Base-by-base conservation (phyloP, 2,797 vertebrate species). In the Ibycter americanus region DNA sequence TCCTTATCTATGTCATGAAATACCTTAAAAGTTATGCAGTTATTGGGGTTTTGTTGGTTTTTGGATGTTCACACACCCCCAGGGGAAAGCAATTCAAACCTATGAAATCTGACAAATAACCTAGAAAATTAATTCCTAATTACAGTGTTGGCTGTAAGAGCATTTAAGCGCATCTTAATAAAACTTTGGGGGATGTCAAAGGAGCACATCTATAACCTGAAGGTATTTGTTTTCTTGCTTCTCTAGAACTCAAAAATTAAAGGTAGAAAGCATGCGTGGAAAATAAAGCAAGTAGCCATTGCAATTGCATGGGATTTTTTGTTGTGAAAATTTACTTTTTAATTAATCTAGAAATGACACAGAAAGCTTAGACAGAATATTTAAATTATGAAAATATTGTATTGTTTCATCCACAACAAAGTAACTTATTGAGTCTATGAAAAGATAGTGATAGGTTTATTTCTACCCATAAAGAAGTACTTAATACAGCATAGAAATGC, bases 1-100 rank as follows among this genome's bases (percentile, higher is more conserved):
- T 44, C 19, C 21, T 79, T 61, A 32, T 63, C 25, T 63, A 12
- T 56, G 6, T 55, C 81, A 62, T 44, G 11, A 89, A 94, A 91
- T 77, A 54, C n/a, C 29, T 72, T 83, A 72, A 84, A 82, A 89
- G 65, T 89, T 19, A 72, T 52, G 66, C 3, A 65, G 12, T 63
- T 83, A 89, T 32, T 31, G 2, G 5, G 4, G 0, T 18, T 80
- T 83, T 63, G 8, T 44, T 67, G 15, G 6, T 11, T 38, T 77
- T 21, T 5, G 17, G 20, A 0, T 1, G 13, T 77, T 77, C 31
- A 31, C 15, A 16, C 1, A 11, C 3, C 5, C 6, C 5, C 3
- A 25, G 6, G 21, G 15, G 18, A 80, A 83, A 67, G 40, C 78
- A 71, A 89, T 52, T 87, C 11, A 66, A 70, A 87, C 18, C 2